Conservation (phyloP, 2,113 vertebrate species). For the Periophthalmus modestus region DNA sequence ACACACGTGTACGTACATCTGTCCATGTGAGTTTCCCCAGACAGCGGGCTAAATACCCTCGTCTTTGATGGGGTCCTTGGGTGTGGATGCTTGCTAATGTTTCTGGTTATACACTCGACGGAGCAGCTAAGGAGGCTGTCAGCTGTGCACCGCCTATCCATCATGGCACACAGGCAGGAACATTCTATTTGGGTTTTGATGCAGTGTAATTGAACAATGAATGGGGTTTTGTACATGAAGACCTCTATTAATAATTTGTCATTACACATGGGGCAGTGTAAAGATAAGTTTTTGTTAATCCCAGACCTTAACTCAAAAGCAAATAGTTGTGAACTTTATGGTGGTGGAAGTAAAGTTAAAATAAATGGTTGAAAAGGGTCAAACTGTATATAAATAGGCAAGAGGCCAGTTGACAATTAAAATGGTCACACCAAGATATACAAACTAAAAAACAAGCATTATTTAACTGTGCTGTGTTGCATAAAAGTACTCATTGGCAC, state of each 20-base stretch:
- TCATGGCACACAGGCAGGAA: conserved; percentile 29
- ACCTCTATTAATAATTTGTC: not conserved
- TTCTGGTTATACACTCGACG: conserved; percentile 84
- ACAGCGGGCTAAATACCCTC: conserved; percentile 44
- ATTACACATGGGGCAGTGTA: not conserved
- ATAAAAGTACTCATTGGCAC: conserved; percentile 26
- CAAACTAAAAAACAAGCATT: too few relatives aligned
- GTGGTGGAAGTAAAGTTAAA: too few relatives aligned
- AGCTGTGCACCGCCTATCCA: conserved; percentile 52
- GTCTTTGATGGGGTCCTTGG: conserved; percentile 84
- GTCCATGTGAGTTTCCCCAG: conserved; percentile 32
- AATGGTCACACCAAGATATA: too few relatives aligned
- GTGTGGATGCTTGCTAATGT: conserved; percentile 88
- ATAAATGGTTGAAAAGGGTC: too few relatives aligned
- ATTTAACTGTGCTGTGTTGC: not conserved
- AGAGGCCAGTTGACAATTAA: too few relatives aligned
- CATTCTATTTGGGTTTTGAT: conserved; percentile 1
- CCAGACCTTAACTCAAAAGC: not conserved
- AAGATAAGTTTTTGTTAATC: not conserved
- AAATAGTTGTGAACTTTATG: not conserved
- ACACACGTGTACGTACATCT: conserved; percentile 21
- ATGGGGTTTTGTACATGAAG: not conserved
- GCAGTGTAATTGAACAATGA: conserved; percentile 10
- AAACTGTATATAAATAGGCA: too few relatives aligned
- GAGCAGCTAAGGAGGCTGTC: conserved; percentile 75